These are phyloP conservation scores for Stichopus horrens DNA, from an alignment of 53 echinoderm and acorn worm genomes.

Conservation along the genomic window DNA sequence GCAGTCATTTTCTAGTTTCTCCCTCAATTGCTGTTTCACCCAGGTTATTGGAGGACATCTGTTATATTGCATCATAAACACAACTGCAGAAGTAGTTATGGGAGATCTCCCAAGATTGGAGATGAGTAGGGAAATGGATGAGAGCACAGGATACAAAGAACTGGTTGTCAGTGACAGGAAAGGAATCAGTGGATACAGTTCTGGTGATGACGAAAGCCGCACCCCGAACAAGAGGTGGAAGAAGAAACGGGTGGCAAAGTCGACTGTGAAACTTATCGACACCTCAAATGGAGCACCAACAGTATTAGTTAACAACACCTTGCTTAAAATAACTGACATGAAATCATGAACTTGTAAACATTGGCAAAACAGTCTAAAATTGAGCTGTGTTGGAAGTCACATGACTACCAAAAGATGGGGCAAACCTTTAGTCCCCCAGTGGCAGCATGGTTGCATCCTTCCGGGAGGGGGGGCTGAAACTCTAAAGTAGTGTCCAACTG, in stretches of 20 bases:
- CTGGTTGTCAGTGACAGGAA: conserved; percentile 58
- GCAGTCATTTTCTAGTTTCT: no score
- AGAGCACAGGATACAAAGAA: conserved; percentile 67
- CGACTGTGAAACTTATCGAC: conserved; percentile 16
- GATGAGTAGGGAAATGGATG: conserved; percentile 66
- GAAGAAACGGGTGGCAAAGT: neutral
- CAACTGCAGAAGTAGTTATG: conserved; percentile 83
- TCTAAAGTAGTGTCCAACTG: no score
- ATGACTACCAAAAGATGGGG: no score
- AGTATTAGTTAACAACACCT: conserved; percentile 15
- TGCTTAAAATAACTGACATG: conserved; percentile 12
- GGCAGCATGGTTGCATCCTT: no score
- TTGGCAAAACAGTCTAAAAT: no score
- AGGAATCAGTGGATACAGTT: neutral
- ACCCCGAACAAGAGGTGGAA: neutral
- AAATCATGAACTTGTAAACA: neutral
- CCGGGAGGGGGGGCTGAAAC: no score
- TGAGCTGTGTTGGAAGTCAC: no score
- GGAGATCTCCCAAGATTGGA: conserved; percentile 70
- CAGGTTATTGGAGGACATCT: conserved; percentile 91
- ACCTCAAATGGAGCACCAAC: conserved; percentile 11
- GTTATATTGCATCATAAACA: conserved; percentile 68
- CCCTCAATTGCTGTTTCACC: neutral
- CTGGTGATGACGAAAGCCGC: neutral
- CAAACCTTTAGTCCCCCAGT: no score